Base-by-base conservation (phyloP, 1,140 invertebrate species). In the Hylyphantes graminicola region DNA sequence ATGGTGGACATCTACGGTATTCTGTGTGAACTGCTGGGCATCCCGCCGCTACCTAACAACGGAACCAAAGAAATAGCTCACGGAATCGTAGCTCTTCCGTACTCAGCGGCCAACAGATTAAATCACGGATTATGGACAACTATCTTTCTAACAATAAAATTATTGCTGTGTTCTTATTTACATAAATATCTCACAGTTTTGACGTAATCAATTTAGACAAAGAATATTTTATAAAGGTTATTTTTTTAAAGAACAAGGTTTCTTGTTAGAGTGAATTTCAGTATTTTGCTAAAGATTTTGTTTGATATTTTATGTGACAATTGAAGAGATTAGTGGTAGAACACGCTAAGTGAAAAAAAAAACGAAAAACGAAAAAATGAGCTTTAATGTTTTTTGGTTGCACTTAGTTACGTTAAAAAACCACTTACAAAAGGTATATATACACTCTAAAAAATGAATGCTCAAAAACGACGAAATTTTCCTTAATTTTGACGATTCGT, bases 1-100 rank as follows among this genome's bases (percentile, higher is more conserved):
- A 87, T 87, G 68, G 85, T 85, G 11, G 87, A 87, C 61, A 86
- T 86, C 63, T 87, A 87, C 59, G 86, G 87, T 51, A 73, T 87
- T 11, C 73, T 87, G 19, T 86, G 86, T 64, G 63, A 86, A 57
- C 35, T 86, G 8, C 64, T 87, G 12, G 85, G 86, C 21, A 80
- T 87, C n/a, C 21, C 79, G 7, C 81, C 87, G 7, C 53, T 80
- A 19, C 86, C 87, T 11, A 87, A 87, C 50, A 87, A 87, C 19
- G 87, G 87, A 3, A 85, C 86, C 9, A 84, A 70, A 57, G 68
- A 54, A 57, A 75, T 63, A 7, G 64, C 72, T 11, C 63, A 70
- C 21, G 79, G 68, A 17, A 73, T 82, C 7, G 55, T 63, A 6
- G 55, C 75, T 64, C 75, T 77, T 61, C 57, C 48, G 7, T 64